Conservation (phyloP, 2,888 invertebrate genomes). For the Atethmia centrago region DNA sequence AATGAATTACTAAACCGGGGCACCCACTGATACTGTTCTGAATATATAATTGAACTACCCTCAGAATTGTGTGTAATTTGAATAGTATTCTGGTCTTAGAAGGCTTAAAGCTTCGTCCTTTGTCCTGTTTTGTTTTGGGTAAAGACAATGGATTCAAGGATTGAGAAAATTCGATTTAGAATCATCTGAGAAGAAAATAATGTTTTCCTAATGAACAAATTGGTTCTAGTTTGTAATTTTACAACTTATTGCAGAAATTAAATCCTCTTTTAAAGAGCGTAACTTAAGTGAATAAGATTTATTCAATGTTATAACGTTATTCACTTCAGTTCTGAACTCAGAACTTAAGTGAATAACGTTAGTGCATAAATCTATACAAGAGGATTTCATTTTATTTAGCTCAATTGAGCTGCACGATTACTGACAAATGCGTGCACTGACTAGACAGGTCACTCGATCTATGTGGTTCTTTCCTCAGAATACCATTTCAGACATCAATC, state of each 20-base stretch:
- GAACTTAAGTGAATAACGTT: too few relatives aligned
- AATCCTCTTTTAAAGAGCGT: too few relatives aligned
- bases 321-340: too few relatives aligned
- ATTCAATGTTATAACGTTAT: too few relatives aligned
- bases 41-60: constrained; percentile 57
- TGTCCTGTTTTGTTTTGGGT: constrained; percentile 24
- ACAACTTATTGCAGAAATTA: not conserved
- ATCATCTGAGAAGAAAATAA: not conserved
- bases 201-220: not conserved
- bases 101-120: constrained; percentile 13
- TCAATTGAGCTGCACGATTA: too few relatives aligned
- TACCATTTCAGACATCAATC: too few relatives aligned
- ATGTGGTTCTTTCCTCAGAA: too few relatives aligned
- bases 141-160: constrained; percentile 15
- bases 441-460: too few relatives aligned
- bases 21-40: constrained; percentile 53
- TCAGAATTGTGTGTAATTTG: constrained; percentile 49
- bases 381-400: too few relatives aligned
- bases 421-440: too few relatives aligned
- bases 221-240: not conserved
- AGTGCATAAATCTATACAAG: too few relatives aligned
- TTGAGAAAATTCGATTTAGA: not conserved
- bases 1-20: constrained; percentile 47
- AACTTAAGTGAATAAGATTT: too few relatives aligned
- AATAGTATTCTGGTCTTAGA: constrained; percentile 43